A percentile compares a stretch with the other conserved stretches of the same genome.
These are phyloP conservation scores for Cheilosia vulpina DNA, from an alignment of 2,888 invertebrate species.

Conservation along the genomic window DNA sequence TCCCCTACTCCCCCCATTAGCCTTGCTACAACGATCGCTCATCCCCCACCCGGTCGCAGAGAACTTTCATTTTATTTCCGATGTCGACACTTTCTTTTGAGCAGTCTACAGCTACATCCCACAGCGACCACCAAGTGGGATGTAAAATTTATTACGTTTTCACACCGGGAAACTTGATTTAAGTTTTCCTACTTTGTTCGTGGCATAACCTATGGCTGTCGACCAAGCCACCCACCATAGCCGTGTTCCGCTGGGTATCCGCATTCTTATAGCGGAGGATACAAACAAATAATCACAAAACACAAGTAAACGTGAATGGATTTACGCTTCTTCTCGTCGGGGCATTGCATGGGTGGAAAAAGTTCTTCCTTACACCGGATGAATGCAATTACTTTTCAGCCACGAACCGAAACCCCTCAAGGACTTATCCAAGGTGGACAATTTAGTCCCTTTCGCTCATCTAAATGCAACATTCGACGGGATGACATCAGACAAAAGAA, in stretches of 20 bases:
- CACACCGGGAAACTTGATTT: slow-evolving; percentile 71
- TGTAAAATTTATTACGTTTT: slow-evolving; percentile 67
- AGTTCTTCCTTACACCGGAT: slow-evolving; percentile 10
- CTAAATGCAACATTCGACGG: not conserved
- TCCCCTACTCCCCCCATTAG: too few relatives aligned
- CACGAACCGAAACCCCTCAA: not conserved
- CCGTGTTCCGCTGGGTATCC: slow-evolving; percentile 10
- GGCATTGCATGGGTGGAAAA: not conserved
- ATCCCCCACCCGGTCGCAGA: not conserved
- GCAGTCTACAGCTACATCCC: not conserved
- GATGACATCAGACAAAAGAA: slow-evolving; percentile 8
- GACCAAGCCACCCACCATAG: not conserved
- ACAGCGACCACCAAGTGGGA: not conserved
- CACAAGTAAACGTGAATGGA: slow-evolving; percentile 26
- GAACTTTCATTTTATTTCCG: slow-evolving; percentile 60
- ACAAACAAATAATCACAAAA: slow-evolving; percentile 39
- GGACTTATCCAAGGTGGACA: not conserved
- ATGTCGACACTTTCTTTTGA: slow-evolving; percentile 60
- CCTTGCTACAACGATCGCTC: not conserved
- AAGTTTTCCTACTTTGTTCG: slow-evolving; percentile 42
- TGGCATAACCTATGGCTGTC: not conserved
- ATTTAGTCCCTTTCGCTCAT: not conserved
- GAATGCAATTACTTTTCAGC: slow-evolving; percentile 42
- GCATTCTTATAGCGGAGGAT: slow-evolving; percentile 19
- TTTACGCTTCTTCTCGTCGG: slow-evolving; percentile 17